Conservation (phyloP, 2,113 vertebrate species). For the Romanogobio albipinnatus region DNA sequence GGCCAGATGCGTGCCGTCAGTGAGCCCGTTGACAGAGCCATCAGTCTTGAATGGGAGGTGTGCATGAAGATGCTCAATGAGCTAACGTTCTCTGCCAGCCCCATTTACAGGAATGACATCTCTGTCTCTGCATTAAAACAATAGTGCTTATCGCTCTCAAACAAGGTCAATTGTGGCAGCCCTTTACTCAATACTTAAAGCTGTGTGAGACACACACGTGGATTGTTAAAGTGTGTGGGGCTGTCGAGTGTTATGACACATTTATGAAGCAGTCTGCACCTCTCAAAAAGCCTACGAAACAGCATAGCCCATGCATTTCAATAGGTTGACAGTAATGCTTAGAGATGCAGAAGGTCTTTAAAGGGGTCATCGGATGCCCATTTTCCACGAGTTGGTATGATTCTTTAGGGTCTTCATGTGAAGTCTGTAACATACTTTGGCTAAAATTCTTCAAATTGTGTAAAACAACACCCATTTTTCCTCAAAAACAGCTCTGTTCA, state of each 20-base stretch:
- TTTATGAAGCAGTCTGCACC: neutral
- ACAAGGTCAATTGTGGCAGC: slow-evolving; percentile 12
- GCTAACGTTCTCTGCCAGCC: neutral
- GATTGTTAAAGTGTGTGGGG: neutral
- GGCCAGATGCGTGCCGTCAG: slow-evolving; percentile 21
- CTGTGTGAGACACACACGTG: neutral
- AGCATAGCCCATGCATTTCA: neutral
- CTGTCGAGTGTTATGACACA: neutral
- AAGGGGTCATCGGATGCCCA: too few species aligned
- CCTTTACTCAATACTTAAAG: neutral
- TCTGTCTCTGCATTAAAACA: neutral
- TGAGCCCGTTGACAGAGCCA: slow-evolving; percentile 21
- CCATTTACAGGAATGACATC: neutral
- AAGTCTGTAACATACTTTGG: too few species aligned
- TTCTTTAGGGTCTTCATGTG: too few species aligned
- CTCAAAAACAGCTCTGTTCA: too few species aligned
- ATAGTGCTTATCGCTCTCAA: neutral
- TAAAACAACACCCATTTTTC: too few species aligned
- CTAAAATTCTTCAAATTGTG: too few species aligned
- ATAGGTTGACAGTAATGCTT: neutral
- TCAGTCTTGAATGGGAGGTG: slow-evolving; percentile 16
- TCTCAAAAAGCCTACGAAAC: neutral
- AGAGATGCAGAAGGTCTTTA: neutral
- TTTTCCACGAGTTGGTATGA: too few species aligned
- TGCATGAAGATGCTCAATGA: neutral